These are phyloP conservation scores for Clitarchus hookeri DNA, from an alignment of 2,888 invertebrate species.

Conservation along the genomic window DNA sequence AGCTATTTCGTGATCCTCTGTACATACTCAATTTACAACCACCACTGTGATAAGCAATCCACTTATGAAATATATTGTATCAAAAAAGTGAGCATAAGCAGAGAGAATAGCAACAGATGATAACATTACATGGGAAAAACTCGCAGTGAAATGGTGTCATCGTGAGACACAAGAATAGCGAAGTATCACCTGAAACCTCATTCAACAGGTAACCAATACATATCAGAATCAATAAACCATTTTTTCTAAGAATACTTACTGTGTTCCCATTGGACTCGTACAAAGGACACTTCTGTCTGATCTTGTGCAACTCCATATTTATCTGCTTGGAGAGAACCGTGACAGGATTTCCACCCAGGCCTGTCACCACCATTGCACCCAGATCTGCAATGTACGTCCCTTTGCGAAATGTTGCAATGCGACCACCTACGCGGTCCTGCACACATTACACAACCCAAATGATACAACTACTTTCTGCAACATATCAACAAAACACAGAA, in stretches of 20 bases:
- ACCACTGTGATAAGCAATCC: too few relatives aligned
- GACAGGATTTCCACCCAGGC: constrained; percentile 94
- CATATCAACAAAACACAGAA: neutral
- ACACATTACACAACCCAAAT: constrained; percentile 39
- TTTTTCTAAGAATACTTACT: constrained; percentile 54
- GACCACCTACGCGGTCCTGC: constrained; percentile 90
- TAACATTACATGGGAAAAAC: too few relatives aligned
- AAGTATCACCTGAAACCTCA: too few relatives aligned
- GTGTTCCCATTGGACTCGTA: constrained; percentile 96
- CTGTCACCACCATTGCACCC: constrained; percentile 98
- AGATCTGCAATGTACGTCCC: constrained; percentile 76
- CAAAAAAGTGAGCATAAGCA: too few relatives aligned
- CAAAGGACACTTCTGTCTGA: constrained; percentile 92
- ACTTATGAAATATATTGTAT: too few relatives aligned
- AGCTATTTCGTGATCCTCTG: too few relatives aligned
- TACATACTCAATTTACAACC: too few relatives aligned
- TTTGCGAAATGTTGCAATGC: constrained; percentile 95
- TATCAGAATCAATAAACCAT: neutral
- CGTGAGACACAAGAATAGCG: too few relatives aligned
- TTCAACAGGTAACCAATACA: too few relatives aligned
- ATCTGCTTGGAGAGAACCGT: constrained; percentile 94
- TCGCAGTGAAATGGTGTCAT: too few relatives aligned
- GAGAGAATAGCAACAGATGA: too few relatives aligned
- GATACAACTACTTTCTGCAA: neutral
- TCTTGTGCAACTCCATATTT: constrained; percentile 93